Conservation (phyloP, 2,113 vertebrate genomes). For the Tachysurus fulvidraco region DNA sequence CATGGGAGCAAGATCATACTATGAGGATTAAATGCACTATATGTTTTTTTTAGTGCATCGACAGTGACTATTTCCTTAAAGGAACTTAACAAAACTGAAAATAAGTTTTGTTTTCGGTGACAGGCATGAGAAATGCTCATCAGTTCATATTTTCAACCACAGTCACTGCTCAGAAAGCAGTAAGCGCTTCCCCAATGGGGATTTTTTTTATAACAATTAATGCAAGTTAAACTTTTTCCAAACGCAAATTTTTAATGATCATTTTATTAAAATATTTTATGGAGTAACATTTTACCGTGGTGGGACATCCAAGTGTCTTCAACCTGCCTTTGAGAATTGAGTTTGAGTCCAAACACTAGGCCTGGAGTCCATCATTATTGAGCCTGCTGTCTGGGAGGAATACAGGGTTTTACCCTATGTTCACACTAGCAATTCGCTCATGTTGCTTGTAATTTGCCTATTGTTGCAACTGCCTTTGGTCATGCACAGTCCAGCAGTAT, state of each 20-base stretch:
- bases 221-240: neutral
- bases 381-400: neutral
- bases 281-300: neutral
- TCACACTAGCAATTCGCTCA: neutral
- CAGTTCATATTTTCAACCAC: neutral
- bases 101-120: neutral
- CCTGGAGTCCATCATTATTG: too few species aligned
- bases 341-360: neutral
- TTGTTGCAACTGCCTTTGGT: neutral
- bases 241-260: neutral
- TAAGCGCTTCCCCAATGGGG: slow-evolving; percentile 35
- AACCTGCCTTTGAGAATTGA: too few species aligned
- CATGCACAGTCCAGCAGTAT: neutral
- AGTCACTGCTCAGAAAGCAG: neutral
- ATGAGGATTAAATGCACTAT: neutral
- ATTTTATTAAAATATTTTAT: slow-evolving; percentile 11
- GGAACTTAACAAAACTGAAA: neutral
- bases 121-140: neutral
- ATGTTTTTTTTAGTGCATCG: neutral
- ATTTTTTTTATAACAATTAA: slow-evolving; percentile 6
- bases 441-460: neutral
- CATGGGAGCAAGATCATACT: neutral
- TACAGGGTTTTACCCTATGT: neutral
- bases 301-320: neutral
- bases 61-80: neutral